Evolutionary conservation across 2,113 vertebrate genomes (phyloP).

Genomic region (Myocastor coypus): DNA sequence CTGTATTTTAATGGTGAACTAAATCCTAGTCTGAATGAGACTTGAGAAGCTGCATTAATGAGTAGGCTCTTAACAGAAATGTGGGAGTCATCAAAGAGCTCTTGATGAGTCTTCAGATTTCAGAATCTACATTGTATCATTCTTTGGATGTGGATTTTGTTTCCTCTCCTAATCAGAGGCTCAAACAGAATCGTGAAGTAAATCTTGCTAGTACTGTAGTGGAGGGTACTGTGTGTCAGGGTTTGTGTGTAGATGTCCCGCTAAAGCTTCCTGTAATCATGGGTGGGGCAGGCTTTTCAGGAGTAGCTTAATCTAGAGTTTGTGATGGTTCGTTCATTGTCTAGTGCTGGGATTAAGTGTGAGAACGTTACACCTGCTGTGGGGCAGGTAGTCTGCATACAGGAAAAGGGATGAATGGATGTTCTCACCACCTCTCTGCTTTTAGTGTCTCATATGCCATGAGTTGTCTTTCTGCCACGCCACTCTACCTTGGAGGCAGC

Average conservation of each 20-base stretch:
- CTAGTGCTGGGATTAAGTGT: background rate
- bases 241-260: background rate
- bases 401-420: background rate
- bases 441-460: background rate
- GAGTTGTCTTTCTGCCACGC: background rate
- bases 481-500: background rate
- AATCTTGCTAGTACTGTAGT: conserved; percentile 12
- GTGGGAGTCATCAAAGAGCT: background rate
- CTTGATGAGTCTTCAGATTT: conserved; percentile 1
- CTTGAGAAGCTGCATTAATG: conserved; percentile 13
- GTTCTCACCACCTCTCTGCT: background rate
- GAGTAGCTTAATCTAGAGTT: background rate
- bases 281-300: background rate
- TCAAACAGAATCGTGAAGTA: background rate
- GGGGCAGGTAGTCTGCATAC: background rate
- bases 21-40: background rate
- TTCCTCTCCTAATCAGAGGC: background rate
- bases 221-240: background rate
- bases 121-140: background rate
- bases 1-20: background rate
- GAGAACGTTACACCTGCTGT: background rate
- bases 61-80: background rate
- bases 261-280: background rate
- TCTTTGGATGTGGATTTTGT: background rate
- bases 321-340: background rate